Percentiles rank a stretch among this genome's conserved stretches.
Conservation (phyloP, 2,113 vertebrate species). For the Apeltes quadracus region DNA sequence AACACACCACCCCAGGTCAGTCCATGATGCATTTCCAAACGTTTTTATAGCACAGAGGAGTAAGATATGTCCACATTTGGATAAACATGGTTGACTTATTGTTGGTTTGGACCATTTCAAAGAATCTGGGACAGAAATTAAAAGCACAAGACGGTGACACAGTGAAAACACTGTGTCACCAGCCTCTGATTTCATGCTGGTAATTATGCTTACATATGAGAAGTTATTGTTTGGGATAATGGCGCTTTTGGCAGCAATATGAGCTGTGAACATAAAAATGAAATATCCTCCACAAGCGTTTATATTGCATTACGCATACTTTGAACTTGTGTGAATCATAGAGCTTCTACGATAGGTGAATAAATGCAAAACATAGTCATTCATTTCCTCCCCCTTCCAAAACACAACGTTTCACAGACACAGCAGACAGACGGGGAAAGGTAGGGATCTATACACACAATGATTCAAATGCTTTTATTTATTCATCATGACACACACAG, state of each 20-base stretch:
- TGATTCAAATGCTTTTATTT: slow-evolving; percentile 28
- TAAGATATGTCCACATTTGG: not conserved
- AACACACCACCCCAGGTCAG: not conserved
- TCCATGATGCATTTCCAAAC: not conserved
- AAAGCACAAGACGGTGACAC: not conserved
- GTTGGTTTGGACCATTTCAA: not conserved
- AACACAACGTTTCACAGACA: not conserved
- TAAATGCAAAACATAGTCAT: slow-evolving; percentile 36
- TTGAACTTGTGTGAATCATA: slow-evolving; percentile 25
- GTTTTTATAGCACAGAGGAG: not conserved
- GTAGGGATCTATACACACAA: slow-evolving; percentile 23
- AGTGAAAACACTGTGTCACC: not conserved
- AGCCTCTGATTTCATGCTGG: not conserved
- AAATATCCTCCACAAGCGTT: not conserved
- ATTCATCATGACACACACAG: slow-evolving; percentile 6
- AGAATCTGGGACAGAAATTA: not conserved
- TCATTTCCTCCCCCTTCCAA: slow-evolving; percentile 40
- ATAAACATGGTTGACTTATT: not conserved
- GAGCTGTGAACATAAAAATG: not conserved
- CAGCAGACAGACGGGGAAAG: not conserved
- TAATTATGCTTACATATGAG: slow-evolving; percentile 3
- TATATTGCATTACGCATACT: not conserved
- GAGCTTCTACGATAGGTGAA: slow-evolving; percentile 23
- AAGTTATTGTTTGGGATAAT: not conserved
- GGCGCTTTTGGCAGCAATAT: slow-evolving; percentile 2